Conservation (phyloP, 2,113 vertebrate genomes). For the Scophthalmus maximus region DNA sequence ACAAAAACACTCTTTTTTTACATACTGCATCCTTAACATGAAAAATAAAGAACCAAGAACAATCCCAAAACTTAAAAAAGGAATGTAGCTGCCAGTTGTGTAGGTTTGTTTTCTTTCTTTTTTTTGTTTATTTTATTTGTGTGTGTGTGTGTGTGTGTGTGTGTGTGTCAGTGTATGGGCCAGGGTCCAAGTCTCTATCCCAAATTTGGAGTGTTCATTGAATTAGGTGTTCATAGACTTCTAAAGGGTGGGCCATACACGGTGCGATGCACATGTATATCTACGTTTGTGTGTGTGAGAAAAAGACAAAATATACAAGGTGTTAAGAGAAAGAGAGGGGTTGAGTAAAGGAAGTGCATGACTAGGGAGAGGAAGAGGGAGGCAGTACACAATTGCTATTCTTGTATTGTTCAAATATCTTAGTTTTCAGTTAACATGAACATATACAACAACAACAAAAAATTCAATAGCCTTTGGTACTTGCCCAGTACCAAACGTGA, state of each 20-base stretch:
- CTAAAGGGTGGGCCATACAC: constrained; percentile 62
- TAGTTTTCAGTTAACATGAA: constrained; percentile 66
- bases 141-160: too few relatives aligned
- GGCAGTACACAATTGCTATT: constrained; percentile 61
- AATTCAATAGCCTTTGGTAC: constrained; percentile 58
- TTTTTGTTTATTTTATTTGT: too few relatives aligned
- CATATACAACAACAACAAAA: constrained; percentile 68
- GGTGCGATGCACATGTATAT: constrained; percentile 56
- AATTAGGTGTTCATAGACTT: constrained; percentile 50
- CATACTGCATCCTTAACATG: constrained; percentile 89
- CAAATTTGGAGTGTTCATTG: constrained; percentile 48
- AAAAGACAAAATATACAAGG: constrained; percentile 71
- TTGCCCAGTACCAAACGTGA: constrained; percentile 65
- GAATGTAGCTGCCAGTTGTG: constrained; percentile 88
- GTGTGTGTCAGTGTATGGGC: constrained; percentile 26
- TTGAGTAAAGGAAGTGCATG: constrained; percentile 67
- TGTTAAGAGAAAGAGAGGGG: constrained; percentile 51
- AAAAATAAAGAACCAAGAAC: constrained; percentile 82
- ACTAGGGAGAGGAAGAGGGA: constrained; percentile 48
- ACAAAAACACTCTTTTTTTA: constrained; percentile 85
- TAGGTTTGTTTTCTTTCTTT: constrained; percentile 65
- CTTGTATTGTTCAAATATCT: constrained; percentile 62
- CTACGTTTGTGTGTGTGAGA: constrained; percentile 51
- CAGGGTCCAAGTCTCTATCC: constrained; percentile 56
- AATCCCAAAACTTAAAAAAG: constrained; percentile 82